Base-by-base conservation (phyloP, 2,797 vertebrate genomes). In the Leuciscus waleckii region DNA sequence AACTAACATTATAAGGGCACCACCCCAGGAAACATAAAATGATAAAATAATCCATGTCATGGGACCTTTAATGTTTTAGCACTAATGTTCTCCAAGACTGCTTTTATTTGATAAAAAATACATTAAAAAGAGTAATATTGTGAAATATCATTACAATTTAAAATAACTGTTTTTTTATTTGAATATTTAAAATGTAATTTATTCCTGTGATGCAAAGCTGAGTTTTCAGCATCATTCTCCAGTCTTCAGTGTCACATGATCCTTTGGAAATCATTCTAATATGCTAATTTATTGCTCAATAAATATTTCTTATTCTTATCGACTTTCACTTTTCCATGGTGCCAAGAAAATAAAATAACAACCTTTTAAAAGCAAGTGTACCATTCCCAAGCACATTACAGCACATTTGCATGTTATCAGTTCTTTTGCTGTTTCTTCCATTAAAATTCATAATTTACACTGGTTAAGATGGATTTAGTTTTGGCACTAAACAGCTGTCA, bases 161-260 rank as follows among this genome's bases (percentile, higher is more conserved):
- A 79, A 65, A 61, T 16, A 26, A 63, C 14, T 11, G 7, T 11
- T 63, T 26, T 26, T 46, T n/a, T 21, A 21, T 43, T 61, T 41
- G 16, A 51, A 21, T 29, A 43, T 78, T 77, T 23, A 17, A 58
- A 78, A 41, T 39, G 7, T 26, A 3, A 41, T 29, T 63, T 61
- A 61, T 78, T 56, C 32, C 51, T 37, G 32, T 56, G 74, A 76
- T 56, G 74, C 49, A 76, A 76, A 56, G 19, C 29, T 11, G 5
- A 37, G 37, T 13, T 54, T 54, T 35, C 14, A 46, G 46, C 46
- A 46, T 46, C 14, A 5, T 46, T 14, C 11, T 46, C 43, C 43
- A 46, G 9, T 54, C 46, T 46, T 14, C 43, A 46, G 13, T 46
- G 4, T 46, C 43, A 46, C 43, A 46, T 14, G 43, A 46, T 14